A percentile compares a stretch with the other conserved stretches of the same genome.
phyloP scores from a whole-genome alignment of 1,140 invertebrate species.

The Temnothorax curvispinosus region DNA sequence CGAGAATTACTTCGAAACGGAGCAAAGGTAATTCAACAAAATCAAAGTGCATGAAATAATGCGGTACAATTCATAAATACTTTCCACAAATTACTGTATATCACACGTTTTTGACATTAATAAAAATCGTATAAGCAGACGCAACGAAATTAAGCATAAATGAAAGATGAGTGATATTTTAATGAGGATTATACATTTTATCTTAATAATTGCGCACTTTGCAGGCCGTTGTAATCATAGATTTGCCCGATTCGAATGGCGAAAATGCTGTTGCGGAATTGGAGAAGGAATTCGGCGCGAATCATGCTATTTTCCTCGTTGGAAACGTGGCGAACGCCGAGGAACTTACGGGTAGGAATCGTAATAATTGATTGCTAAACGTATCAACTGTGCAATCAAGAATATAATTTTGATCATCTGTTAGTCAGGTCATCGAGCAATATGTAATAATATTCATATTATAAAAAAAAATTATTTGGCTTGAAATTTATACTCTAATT shows the following conservation, averaged over 20 bases:
- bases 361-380: background rate
- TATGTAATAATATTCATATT: background rate
- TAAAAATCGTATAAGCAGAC: background rate
- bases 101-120: background rate
- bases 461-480: background rate
- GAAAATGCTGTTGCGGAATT: slow-evolving; percentile 55
- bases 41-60: background rate
- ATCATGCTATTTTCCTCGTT: slow-evolving; percentile 77
- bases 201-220: slow-evolving; percentile 14
- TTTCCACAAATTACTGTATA: background rate
- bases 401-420: background rate
- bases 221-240: slow-evolving; percentile 63
- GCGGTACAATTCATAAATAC: background rate
- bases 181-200: background rate
- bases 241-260: slow-evolving; percentile 64
- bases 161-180: background rate
- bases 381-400: background rate
- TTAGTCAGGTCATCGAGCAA: background rate
- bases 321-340: slow-evolving; percentile 78
- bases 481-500: background rate
- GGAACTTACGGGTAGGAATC: slow-evolving; percentile 56
- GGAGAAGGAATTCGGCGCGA: slow-evolving; percentile 79
- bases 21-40: slow-evolving; percentile 75
- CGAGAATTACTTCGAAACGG: slow-evolving; percentile 83
- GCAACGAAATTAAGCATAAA: background rate